Base-by-base conservation (phyloP, 1,140 invertebrate species). In the Scaptomyza graminum region DNA sequence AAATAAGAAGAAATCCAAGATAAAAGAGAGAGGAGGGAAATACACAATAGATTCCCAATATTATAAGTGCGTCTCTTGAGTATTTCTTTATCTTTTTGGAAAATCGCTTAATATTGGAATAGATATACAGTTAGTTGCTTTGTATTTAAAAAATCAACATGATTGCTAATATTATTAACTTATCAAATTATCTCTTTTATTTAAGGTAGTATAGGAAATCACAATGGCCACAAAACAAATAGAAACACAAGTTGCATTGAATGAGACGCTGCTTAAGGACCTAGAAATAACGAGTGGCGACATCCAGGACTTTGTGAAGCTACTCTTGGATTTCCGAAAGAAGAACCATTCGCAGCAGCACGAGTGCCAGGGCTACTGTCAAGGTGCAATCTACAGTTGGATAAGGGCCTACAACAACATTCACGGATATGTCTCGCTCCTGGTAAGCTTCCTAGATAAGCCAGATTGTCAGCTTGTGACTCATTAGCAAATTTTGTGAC, bases 381-480 rank as follows among this genome's bases (percentile, higher is more conserved):
- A 79, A 44, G 89, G 90, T 15, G 80, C 90, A 49, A 78, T 91
- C 25, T 85, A 82, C 66, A 80, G 74, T 61, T 78, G 82, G 71
- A 49, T 90, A 52, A 51, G 71, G 0, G 76, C 74, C 18, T 91
- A 91, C 70, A 91, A 90, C 44, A 63, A 62, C 44, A 69, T 91
- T 16, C 90, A 91, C 59, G 90, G 90, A 9, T 91, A 91, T 72
- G 84, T 91, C 9, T 90, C 90, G 2, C 63, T 91, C 1, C 49
- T 91, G 90, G 90, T 90, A 65, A 91, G 90, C 85, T 18, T 3
- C 18, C 18, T 18, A 18, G 18, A 18, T 18, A 18, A 18, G 18
- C 18, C 18, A 18, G 18, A 18, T 18, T 18, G 18, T 18, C 18
- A 18, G 18, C 18, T 18, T 18, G 18, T 18, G 18, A 18, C 1